Percentiles rank a stretch among this genome's conserved stretches.
Conservation (phyloP, 2,113 vertebrate species). For the Etheostoma spectabile region DNA sequence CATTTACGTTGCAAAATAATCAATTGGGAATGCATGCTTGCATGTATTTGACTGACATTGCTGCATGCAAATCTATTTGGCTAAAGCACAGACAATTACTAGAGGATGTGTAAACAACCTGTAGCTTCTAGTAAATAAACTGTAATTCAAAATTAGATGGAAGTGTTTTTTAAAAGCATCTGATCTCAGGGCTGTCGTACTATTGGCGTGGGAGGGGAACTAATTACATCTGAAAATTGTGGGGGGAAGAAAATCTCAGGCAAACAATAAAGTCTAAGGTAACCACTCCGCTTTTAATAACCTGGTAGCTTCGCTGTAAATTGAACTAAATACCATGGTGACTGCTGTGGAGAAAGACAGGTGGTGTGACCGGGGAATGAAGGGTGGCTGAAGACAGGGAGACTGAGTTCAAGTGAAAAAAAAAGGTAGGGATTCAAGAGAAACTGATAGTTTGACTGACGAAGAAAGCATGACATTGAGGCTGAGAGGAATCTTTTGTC, state of each 20-base stretch:
- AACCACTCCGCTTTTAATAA: slow-evolving; percentile 53
- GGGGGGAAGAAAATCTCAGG: slow-evolving; percentile 10
- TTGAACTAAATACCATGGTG: slow-evolving; percentile 32
- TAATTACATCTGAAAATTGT: slow-evolving; percentile 55
- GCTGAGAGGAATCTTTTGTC: not conserved
- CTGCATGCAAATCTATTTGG: not conserved
- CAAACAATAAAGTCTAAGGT: slow-evolving; percentile 57
- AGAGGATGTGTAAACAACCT: slow-evolving; percentile 27
- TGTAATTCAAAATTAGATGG: slow-evolving; percentile 30
- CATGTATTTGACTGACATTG: not conserved
- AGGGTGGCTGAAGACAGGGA: slow-evolving; percentile 5
- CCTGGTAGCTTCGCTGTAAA: slow-evolving; percentile 40
- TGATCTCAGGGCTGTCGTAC: slow-evolving; percentile 30
- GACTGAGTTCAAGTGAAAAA: slow-evolving; percentile 11
- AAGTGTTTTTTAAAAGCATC: slow-evolving; percentile 37
- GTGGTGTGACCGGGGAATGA: slow-evolving; percentile 16
- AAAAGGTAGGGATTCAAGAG: not conserved
- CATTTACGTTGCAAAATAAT: not conserved
- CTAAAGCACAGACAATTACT: slow-evolving; percentile 7
- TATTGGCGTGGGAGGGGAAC: slow-evolving; percentile 49
- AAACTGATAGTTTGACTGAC: slow-evolving; percentile 36
- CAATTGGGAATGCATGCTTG: not conserved
- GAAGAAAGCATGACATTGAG: slow-evolving; percentile 12
- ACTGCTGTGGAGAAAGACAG: slow-evolving; percentile 35
- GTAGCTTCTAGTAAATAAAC: slow-evolving; percentile 27